These are phyloP conservation scores for Otocyon megalotis DNA, from an alignment of 2,113 vertebrate genomes.

Conservation along the genomic window DNA sequence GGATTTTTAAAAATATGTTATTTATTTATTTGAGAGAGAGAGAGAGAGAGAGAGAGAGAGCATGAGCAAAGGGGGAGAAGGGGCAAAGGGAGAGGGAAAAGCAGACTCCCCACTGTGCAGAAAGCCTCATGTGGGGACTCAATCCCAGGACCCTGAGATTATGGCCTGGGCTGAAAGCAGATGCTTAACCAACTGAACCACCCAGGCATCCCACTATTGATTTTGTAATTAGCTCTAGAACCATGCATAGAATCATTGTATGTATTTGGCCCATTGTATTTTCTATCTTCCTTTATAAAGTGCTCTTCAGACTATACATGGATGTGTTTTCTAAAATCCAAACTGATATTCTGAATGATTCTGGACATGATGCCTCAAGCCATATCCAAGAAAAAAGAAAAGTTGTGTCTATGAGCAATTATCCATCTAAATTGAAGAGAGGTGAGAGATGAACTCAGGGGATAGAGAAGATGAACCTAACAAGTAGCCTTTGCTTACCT, in stretches of 20 bases:
- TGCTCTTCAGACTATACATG: neutral
- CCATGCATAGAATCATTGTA: neutral
- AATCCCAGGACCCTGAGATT: no score
- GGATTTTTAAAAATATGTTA: neutral
- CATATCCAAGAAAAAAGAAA: neutral
- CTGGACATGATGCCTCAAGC: neutral
- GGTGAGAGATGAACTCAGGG: neutral
- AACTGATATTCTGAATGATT: neutral
- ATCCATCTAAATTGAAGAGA: neutral
- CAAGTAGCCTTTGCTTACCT: neutral
- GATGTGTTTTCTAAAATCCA: neutral
- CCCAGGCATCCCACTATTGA: neutral
- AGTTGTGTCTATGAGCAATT: neutral
- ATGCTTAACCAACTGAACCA: no score
- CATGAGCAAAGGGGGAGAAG: no score
- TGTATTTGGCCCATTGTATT: neutral
- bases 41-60: no score
- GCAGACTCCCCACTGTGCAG: no score
- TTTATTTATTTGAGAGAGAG: no score
- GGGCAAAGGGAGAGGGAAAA: no score
- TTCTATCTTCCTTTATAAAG: neutral
- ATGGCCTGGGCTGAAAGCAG: no score
- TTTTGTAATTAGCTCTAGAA: neutral
- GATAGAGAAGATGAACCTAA: neutral
- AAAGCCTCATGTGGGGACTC: no score